Conservation (phyloP, 2,888 invertebrate genomes). For the Spicauda simplicius region DNA sequence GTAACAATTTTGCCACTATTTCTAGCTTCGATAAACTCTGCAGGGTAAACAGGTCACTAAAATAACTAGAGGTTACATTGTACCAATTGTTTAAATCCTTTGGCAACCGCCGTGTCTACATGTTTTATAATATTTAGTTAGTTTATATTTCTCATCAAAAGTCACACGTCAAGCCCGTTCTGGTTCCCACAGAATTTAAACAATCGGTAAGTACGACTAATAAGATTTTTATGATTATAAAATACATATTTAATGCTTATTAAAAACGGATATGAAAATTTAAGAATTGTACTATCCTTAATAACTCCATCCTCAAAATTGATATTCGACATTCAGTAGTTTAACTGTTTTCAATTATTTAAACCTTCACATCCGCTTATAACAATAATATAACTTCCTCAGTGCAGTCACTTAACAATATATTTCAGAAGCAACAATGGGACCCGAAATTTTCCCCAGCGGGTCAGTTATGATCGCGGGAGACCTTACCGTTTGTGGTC, state of each 20-base stretch:
- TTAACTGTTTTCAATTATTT: no score
- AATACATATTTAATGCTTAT: not conserved
- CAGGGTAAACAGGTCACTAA: slow-evolving; percentile 11
- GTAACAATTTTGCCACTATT: slow-evolving; percentile 9
- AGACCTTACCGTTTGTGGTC: not conserved
- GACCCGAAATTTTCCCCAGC: not conserved
- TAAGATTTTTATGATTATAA: not conserved
- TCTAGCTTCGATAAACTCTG: slow-evolving; percentile 10
- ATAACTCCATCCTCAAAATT: no score
- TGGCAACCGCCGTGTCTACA: not conserved
- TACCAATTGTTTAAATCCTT: not conserved
- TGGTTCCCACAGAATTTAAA: not conserved
- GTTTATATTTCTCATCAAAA: not conserved
- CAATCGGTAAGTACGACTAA: not conserved
- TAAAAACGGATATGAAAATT: not conserved
- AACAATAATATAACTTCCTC: slow-evolving; percentile 1
- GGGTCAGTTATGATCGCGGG: not conserved
- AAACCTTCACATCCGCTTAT: not conserved
- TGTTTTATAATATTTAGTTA: no score
- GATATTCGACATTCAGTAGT: no score
- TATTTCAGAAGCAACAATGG: slow-evolving; percentile 5
- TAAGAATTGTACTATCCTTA: not conserved
- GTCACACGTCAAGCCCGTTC: not conserved
- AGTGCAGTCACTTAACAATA: slow-evolving; percentile 5
- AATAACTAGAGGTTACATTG: slow-evolving; percentile 1